phyloP scores from a whole-genome alignment of 2,888 invertebrate species.

The Acanthosoma haemorrhoidale region DNA sequence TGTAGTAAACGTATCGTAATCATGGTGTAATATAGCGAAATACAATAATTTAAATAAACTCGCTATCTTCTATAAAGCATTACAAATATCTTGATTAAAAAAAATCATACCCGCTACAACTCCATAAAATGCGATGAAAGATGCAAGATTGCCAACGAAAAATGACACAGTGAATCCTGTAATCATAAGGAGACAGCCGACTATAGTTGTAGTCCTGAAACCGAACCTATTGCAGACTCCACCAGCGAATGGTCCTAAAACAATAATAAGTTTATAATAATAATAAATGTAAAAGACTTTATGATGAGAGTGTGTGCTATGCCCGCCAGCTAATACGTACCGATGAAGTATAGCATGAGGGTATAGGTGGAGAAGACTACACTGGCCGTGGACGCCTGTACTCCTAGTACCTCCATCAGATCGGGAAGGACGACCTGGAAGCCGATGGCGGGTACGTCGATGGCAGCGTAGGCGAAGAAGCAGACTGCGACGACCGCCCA shows the following conservation, averaged over 20 bases:
- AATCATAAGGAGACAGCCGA: not conserved
- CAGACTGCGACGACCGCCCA: not conserved
- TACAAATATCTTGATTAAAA: not conserved
- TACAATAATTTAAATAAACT: no score
- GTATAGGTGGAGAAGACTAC: not conserved
- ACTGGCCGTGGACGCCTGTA: not conserved
- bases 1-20: no score
- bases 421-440: not conserved
- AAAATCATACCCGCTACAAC: not conserved
- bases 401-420: not conserved
- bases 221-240: constrained; percentile 6
- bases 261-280: not conserved
- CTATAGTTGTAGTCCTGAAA: not conserved
- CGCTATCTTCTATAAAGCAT: no score
- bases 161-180: not conserved
- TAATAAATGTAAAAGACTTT: not conserved
- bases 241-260: not conserved
- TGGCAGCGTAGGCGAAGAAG: not conserved
- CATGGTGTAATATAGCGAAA: no score
- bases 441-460: constrained; percentile 13
- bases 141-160: not conserved
- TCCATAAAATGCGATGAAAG: not conserved
- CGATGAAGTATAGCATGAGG: not conserved
- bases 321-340: not conserved
- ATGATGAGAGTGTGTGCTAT: not conserved